Evolutionary conservation across 2,113 vertebrate species (phyloP).

Genomic region (Psilopsiagon aurifrons): DNA sequence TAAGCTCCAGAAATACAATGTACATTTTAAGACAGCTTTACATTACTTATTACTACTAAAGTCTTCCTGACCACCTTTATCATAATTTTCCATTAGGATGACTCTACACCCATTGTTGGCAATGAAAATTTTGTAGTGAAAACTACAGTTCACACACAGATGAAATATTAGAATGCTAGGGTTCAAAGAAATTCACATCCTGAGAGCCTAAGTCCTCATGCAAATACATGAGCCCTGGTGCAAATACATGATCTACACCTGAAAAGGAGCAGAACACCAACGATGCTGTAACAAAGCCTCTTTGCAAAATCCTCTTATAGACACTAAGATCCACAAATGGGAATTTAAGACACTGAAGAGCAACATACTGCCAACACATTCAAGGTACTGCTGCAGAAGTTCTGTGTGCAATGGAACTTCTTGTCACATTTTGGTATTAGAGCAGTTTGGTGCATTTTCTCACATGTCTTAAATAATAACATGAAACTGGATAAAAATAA

Average conservation of each 20-base stretch:
- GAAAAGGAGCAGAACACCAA: background rate
- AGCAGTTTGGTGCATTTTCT: background rate
- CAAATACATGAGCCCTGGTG: background rate
- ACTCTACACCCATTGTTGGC: background rate
- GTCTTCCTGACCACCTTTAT: background rate
- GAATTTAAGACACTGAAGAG: background rate
- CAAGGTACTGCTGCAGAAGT: background rate
- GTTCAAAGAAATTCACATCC: constrained; percentile 21
- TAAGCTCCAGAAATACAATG: background rate
- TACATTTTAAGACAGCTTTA: background rate
- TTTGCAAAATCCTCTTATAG: background rate
- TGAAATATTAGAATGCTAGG: background rate
- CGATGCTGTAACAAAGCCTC: background rate
- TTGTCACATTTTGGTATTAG: background rate
- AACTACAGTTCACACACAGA: background rate
- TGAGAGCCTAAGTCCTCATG: background rate
- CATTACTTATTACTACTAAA: background rate
- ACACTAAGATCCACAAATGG: background rate
- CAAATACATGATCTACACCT: constrained; percentile 3
- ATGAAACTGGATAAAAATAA: background rate
- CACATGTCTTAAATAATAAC: background rate
- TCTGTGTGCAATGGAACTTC: background rate
- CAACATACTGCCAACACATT: background rate
- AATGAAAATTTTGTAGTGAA: background rate
- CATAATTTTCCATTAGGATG: background rate